Evolutionary conservation across 2,888 invertebrate species (phyloP), one percentile per base, ranked within the genome.

Genomic region (Orthosia gothica): DNA sequence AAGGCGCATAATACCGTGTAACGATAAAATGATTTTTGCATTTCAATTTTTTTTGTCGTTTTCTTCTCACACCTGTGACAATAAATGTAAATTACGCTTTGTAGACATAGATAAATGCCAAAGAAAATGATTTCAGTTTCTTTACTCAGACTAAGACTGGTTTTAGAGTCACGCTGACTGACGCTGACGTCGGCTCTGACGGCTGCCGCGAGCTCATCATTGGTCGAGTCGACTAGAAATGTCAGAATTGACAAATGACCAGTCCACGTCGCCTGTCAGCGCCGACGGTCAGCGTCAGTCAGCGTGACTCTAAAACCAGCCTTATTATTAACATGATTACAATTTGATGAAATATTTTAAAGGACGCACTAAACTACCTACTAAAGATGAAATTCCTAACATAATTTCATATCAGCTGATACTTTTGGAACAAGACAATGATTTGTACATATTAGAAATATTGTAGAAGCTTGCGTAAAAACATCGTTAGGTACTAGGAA

Each of bases 71-170:
- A 95, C 95, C 94, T 96, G 94, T 96, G 96, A 96, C 96, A 96
- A 96, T 96, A 96, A 96, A 94, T 95, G 91, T 95, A 96, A 92
- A 93, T 95, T 94, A 96, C 95, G 96, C 96, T 96, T 96, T 95
- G 94, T 96, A 96, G 94, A 89, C 89, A 93, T 94, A 92, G 90
- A 90, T 88, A 91, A 94, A 91, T 92, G 96, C 96, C 95, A 96
- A 95, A 94, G 77, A 81, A 88, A 88, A 87, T 89, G 69, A 82
- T 88, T 89, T 87, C 55, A 71, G 81, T 87, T 88, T 82, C 68
- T 82, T 86, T 76, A 49, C 63, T 52, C 78, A 80, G 47, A 76
- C 52, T 26, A 3, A 3, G 26, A 3, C 26, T 26, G 26, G 26
- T 26, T 26, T 26, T 26, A 26, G 26, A 26, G 26, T 26, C 26